These are phyloP conservation scores for Apantesis nais DNA, from an alignment of 2,888 invertebrate species.

Conservation along the genomic window DNA sequence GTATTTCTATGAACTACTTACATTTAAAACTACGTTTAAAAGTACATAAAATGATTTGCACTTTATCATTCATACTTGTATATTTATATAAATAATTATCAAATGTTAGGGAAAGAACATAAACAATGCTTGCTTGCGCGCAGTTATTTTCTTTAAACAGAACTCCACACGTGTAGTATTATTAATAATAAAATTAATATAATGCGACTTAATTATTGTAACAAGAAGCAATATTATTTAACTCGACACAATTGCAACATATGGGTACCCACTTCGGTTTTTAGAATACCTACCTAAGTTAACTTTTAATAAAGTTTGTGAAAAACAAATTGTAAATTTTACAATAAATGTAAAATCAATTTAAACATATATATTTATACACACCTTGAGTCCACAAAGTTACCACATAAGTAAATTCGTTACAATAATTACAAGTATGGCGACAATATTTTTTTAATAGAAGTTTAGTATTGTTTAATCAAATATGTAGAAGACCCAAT, in stretches of 20 bases:
- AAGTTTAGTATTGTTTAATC: conserved; percentile 72
- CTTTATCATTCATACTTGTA: conserved; percentile 22
- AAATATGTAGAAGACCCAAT: conserved; percentile 97
- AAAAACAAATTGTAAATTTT: not conserved
- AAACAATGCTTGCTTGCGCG: not conserved
- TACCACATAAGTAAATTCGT: conserved; percentile 39
- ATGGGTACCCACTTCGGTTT: not conserved
- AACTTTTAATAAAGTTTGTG: not conserved
- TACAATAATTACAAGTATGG: conserved; percentile 39
- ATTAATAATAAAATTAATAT: too few species aligned
- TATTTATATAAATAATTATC: conserved; percentile 3
- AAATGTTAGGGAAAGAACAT: not conserved
- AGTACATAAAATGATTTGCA: conserved; percentile 24
- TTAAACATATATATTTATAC: conserved; percentile 3
- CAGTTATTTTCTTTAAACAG: not conserved
- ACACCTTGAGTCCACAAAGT: conserved; percentile 19
- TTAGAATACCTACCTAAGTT: not conserved
- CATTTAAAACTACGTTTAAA: conserved; percentile 38
- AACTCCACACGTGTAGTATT: not conserved
- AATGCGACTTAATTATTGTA: not conserved
- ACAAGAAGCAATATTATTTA: not conserved
- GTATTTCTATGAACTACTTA: conserved; percentile 53
- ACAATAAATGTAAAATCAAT: not conserved
- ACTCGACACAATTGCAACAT: not conserved
- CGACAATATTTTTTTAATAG: conserved; percentile 26